phyloP scores from a whole-genome alignment of 1,140 invertebrate species.

The Solenopsis invicta region DNA sequence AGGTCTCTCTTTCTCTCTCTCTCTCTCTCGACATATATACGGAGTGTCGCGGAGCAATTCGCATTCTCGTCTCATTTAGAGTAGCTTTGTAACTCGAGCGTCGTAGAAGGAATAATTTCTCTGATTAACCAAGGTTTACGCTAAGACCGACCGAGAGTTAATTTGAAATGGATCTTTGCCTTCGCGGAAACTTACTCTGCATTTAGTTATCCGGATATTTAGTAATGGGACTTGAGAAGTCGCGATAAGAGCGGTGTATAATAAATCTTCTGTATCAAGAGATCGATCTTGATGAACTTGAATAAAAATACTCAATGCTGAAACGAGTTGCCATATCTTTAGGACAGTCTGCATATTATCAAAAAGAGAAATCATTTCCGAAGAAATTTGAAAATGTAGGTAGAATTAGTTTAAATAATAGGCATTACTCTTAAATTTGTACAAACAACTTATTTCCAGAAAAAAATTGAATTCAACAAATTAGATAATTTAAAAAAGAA shows the following conservation, averaged over 20 bases:
- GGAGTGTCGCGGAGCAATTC: constrained; percentile 25
- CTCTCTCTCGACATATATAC: constrained; percentile 14
- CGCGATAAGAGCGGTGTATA: neutral
- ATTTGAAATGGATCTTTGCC: constrained; percentile 37
- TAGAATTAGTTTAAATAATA: neutral
- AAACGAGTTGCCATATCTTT: neutral
- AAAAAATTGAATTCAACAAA: neutral
- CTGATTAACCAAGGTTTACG: constrained; percentile 52
- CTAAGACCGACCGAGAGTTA: constrained; percentile 39
- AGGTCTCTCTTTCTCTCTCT: no score
- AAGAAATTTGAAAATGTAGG: neutral
- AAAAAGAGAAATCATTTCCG: no score
- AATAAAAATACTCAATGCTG: neutral
- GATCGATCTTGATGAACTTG: constrained; percentile 2
- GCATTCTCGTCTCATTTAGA: constrained; percentile 53
- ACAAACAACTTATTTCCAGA: neutral
- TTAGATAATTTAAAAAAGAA: neutral
- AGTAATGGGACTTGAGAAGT: neutral
- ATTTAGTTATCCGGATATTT: constrained; percentile 36
- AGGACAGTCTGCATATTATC: neutral
- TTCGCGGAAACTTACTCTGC: constrained; percentile 18
- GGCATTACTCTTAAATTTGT: neutral
- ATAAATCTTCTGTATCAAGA: constrained; percentile 1
- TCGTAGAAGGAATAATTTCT: constrained; percentile 49
- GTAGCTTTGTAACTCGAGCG: constrained; percentile 58